Evolutionary conservation across 2,888 invertebrate species (phyloP).

Genomic region (Pomacea canaliculata): DNA sequence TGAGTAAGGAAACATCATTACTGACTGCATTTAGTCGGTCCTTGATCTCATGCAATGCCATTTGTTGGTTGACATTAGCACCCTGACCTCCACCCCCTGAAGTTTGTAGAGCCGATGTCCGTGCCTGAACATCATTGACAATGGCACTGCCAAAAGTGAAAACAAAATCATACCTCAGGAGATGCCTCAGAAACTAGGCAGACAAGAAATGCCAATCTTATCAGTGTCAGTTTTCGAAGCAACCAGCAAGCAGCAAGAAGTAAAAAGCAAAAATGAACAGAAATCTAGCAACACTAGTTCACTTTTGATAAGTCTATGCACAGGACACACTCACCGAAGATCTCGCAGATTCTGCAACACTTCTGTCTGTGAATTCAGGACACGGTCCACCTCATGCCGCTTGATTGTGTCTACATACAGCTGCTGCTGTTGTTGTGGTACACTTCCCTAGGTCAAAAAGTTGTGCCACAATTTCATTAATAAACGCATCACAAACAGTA

Average conservation of each 20-base stretch:
- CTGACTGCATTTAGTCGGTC: slow-evolving; percentile 50
- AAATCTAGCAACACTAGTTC: no score
- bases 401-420: slow-evolving; percentile 76
- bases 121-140: slow-evolving; percentile 52
- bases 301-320: not conserved
- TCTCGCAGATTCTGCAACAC: slow-evolving; percentile 85
- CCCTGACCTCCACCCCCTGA: slow-evolving; percentile 32
- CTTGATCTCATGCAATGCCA: slow-evolving; percentile 53
- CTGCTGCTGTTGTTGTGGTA: slow-evolving; percentile 20
- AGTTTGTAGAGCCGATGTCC: slow-evolving; percentile 42
- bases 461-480: not conserved
- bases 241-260: no score
- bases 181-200: no score
- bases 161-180: no score
- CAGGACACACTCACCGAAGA: slow-evolving; percentile 76
- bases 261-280: no score
- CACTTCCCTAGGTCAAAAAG: not conserved
- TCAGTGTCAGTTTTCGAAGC: no score
- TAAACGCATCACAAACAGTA: not conserved
- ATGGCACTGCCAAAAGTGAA: slow-evolving; percentile 39
- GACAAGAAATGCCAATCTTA: no score
- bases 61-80: slow-evolving; percentile 40
- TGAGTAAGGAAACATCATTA: slow-evolving; percentile 44
- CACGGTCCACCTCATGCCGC: slow-evolving; percentile 89
- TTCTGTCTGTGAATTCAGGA: slow-evolving; percentile 87